phyloP scores from a whole-genome alignment of 2,888 invertebrate species.

The Mechanitis mazaeus region DNA sequence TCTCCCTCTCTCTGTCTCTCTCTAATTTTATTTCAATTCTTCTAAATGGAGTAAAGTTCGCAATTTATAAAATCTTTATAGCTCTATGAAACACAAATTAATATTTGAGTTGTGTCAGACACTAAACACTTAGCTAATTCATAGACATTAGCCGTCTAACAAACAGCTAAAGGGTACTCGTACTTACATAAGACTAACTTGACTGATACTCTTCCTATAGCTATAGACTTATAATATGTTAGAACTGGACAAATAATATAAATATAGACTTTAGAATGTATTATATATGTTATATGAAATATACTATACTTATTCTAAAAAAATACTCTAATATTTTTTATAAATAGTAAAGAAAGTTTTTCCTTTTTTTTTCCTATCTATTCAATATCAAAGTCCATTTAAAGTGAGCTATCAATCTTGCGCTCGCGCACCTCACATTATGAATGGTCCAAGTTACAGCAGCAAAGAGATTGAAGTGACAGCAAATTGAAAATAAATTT shows the following conservation, averaged over 20 bases:
- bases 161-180: conserved; percentile 18
- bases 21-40: too few relatives aligned
- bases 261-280: too few relatives aligned
- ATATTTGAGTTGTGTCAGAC: neutral
- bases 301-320: neutral
- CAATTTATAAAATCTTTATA: too few relatives aligned
- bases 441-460: conserved; percentile 24
- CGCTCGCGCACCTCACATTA: conserved; percentile 42
- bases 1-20: too few relatives aligned
- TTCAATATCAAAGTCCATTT: conserved; percentile 30
- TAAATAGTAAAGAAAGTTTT: too few relatives aligned
- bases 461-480: neutral
- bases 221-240: conserved; percentile 8
- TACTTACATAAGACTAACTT: conserved; percentile 21
- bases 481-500: neutral
- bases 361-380: conserved; percentile 21
- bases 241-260: conserved; percentile 8
- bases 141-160: conserved; percentile 6
- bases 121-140: conserved; percentile 4
- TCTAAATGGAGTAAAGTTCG: too few relatives aligned
- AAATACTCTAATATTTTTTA: too few relatives aligned
- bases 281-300: neutral
- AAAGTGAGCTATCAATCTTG: conserved; percentile 50
- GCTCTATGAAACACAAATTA: neutral
- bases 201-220: conserved; percentile 39